Conservation (phyloP, 2,113 vertebrate species). For the Martes martes region DNA sequence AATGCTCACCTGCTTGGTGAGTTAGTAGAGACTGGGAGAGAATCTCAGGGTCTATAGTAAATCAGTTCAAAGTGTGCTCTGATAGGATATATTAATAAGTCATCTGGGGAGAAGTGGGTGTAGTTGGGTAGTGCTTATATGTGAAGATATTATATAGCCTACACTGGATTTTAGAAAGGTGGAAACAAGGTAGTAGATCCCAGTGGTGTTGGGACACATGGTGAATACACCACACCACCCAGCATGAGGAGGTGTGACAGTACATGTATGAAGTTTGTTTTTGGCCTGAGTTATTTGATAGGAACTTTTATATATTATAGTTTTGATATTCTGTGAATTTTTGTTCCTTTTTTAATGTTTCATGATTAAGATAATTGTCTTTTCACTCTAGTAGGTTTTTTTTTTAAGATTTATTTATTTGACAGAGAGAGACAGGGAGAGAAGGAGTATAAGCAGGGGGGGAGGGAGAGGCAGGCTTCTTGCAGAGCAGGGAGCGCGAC, state of each 20-base stretch:
- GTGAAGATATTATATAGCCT: background rate
- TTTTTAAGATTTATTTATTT: background rate
- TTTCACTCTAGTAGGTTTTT: background rate
- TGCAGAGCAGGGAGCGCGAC: too few relatives aligned
- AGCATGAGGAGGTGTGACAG: background rate
- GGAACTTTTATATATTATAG: background rate
- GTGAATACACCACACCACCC: background rate
- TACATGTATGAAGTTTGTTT: background rate
- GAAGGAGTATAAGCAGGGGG: too few relatives aligned
- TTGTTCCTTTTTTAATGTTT: slow-evolving; percentile 40
- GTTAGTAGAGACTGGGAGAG: background rate
- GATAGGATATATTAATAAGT: background rate
- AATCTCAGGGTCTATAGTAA: background rate
- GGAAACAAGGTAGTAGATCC: background rate
- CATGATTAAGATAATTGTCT: slow-evolving; percentile 9
- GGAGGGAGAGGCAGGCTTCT: too few relatives aligned
- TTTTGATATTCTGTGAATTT: slow-evolving; percentile 26
- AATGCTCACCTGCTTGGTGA: background rate
- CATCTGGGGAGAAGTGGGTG: background rate
- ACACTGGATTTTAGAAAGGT: background rate
- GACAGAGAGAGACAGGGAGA: too few relatives aligned
- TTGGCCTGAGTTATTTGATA: slow-evolving; percentile 13
- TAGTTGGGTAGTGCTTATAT: background rate
- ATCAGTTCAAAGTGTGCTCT: slow-evolving; percentile 16
- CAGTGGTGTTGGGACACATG: background rate